Conservation (phyloP, 2,888 invertebrate species). For the Meteorus cinctellus region DNA sequence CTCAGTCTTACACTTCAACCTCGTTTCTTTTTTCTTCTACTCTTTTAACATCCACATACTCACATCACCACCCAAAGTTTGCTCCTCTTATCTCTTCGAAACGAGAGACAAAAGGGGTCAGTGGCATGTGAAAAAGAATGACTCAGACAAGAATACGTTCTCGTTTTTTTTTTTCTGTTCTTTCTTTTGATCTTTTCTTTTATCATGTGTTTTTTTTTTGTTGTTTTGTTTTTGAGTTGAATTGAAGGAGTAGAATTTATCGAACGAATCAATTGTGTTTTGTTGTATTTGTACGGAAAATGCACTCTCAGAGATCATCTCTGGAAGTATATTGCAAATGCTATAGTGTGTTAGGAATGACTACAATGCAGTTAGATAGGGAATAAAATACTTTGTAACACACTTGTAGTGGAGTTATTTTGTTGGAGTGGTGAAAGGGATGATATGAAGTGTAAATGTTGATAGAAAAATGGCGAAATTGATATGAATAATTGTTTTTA, state of each 20-base stretch:
- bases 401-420: too few relatives aligned
- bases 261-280: neutral
- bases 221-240: neutral
- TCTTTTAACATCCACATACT: constrained; percentile 1
- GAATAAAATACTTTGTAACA: too few relatives aligned
- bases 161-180: constrained; percentile 14
- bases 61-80: constrained; percentile 33
- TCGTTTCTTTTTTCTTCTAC: neutral
- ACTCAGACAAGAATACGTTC: constrained; percentile 23
- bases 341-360: too few relatives aligned
- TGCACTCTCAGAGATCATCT: too few relatives aligned
- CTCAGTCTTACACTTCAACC: constrained; percentile 8
- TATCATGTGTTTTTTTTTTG: neutral
- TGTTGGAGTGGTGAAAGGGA: too few relatives aligned
- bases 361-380: too few relatives aligned
- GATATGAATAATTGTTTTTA: neutral
- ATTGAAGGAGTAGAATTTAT: neutral
- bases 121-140: constrained; percentile 30
- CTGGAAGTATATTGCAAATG: too few relatives aligned
- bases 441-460: too few relatives aligned
- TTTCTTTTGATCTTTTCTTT: constrained; percentile 7
- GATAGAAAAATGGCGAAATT: too few relatives aligned
- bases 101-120: constrained; percentile 35
- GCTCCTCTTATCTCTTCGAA: constrained; percentile 42
- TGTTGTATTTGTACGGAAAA: neutral